Evolutionary conservation across 1,140 invertebrate genomes (phyloP), one percentile per base, ranked within the genome.

Genomic region (Anagrus nilaparvatae): DNA sequence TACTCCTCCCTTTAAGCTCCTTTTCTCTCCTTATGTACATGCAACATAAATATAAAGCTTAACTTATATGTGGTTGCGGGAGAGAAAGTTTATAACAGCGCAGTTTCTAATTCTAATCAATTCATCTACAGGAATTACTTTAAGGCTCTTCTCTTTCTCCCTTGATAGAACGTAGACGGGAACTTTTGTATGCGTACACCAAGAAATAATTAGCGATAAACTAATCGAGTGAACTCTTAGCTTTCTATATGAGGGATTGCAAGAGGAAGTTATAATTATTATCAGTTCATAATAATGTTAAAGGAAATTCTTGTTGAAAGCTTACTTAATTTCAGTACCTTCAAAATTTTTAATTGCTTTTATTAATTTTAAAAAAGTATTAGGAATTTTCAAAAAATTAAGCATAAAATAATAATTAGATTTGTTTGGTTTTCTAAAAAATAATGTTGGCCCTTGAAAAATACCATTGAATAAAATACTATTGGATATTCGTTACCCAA

Each of bases 71-170:
- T 12, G 10, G 29, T 18, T 16, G n/a, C 37, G 37, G 4, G n/a
- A n/a, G n/a, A n/a, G n/a, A n/a, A n/a, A 38, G 37, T 49, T 45
- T 32, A 28, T 40, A 43, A 33, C 56, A 56, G 42, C 61, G 59
- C 58, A 60, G 60, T 61, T 61, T 67, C 65, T 69, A 69, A 69
- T 69, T 67, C 63, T 69, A 69, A 69, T 69, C 65, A 67, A 67
- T 69, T 69, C 67, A 64, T 53, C 60, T 52, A 50, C 44, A 32
- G 29, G 17, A 45, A 24, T 49, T 50, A 49, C 44, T 31, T 42
- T 44, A 54, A 49, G 40, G 46, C 29, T 41, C 36, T 44, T 25
- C 18, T 28, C 24, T 28, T 2, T 28, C n/a, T n/a, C 19, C 6
- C 38, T n/a, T 29, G 28, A 13, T 2, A 17, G 8, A 9, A 27